These are phyloP conservation scores for Halictus ligatus DNA, from an alignment of 2,888 invertebrate species.

Conservation along the genomic window DNA sequence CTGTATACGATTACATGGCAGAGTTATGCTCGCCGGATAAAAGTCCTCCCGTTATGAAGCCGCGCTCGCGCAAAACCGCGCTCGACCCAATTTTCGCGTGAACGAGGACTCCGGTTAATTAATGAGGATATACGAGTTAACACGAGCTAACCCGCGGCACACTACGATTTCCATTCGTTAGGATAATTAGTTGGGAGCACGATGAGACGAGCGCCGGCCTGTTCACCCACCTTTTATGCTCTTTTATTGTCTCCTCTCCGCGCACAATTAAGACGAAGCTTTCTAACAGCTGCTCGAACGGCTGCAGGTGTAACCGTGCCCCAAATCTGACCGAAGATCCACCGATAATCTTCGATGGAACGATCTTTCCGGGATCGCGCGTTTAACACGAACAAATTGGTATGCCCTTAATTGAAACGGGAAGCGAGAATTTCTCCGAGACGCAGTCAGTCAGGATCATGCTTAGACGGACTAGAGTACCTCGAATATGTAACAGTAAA, in stretches of 20 bases:
- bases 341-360: not conserved
- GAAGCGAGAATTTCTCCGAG: not conserved
- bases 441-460: not conserved
- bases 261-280: slow-evolving; percentile 42
- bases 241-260: slow-evolving; percentile 50
- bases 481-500: not conserved
- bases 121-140: slow-evolving; percentile 65
- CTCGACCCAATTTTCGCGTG: slow-evolving; percentile 67
- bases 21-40: slow-evolving; percentile 18
- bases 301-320: slow-evolving; percentile 27
- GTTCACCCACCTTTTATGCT: slow-evolving; percentile 50
- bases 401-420: not conserved
- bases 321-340: slow-evolving; percentile 15
- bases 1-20: not conserved
- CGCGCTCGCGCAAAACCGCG: slow-evolving; percentile 21
- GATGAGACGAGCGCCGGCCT: slow-evolving; percentile 42
- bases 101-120: slow-evolving; percentile 67
- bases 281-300: slow-evolving; percentile 37
- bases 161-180: slow-evolving; percentile 75
- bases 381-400: not conserved
- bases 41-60: slow-evolving; percentile 22
- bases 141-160: slow-evolving; percentile 61
- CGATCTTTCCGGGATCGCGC: not conserved
- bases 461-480: not conserved
- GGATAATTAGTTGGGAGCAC: slow-evolving; percentile 73